Conservation (phyloP, 2,113 vertebrate genomes). For the Xiphophorus couchianus region DNA sequence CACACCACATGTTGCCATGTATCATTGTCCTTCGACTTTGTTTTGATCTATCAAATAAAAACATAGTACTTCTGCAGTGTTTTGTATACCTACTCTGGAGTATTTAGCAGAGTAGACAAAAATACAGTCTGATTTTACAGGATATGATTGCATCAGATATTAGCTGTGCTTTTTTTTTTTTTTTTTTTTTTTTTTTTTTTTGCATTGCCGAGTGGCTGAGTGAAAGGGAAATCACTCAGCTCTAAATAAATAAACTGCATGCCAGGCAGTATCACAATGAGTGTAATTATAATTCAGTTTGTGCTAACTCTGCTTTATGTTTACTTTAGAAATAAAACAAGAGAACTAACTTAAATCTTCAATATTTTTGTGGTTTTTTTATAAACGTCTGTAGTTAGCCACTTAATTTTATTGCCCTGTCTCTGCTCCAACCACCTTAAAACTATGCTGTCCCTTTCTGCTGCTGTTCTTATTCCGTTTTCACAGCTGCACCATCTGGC, state of each 20-base stretch:
- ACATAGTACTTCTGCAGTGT: not conserved
- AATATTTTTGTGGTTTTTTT: not conserved
- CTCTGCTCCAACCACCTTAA: not conserved
- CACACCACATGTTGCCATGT: not conserved
- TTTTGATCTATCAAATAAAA: not conserved
- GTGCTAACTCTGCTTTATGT: constrained; percentile 38
- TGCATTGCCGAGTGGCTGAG: not conserved
- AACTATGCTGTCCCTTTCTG: constrained; percentile 3
- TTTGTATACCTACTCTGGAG: not conserved
- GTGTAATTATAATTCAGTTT: constrained; percentile 1
- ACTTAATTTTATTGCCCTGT: not conserved
- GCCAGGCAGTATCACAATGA: not conserved
- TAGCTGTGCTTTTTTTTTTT: not conserved
- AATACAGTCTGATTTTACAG: not conserved
- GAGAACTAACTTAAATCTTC: constrained; percentile 8
- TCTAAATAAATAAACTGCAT: not conserved
- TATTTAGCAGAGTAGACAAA: not conserved
- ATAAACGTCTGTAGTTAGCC: not conserved
- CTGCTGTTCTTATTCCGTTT: not conserved
- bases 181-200: constrained; percentile 1
- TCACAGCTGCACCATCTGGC: constrained; percentile 12
- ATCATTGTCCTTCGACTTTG: not conserved
- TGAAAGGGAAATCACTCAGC: constrained; percentile 23
- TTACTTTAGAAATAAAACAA: constrained; percentile 53
- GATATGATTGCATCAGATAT: not conserved